Base-by-base conservation (phyloP, 37 sponge, comb jelly and placozoan species). In the Petrosia ficiformis region DNA sequence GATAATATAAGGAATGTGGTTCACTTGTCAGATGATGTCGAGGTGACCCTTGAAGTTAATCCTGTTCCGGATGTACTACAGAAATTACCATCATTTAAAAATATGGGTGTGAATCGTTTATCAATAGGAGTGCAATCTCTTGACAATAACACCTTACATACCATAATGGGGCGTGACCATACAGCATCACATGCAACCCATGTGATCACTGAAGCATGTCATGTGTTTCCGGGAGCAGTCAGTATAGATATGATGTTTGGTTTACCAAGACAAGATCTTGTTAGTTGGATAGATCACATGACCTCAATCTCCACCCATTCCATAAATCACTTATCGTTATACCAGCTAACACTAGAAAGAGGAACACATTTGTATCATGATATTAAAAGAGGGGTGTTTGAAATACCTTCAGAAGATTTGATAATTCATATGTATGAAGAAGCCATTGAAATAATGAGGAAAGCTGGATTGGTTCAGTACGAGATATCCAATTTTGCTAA, bases 181-280 rank as follows among this genome's bases (percentile, higher is more conserved):
- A n/a, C n/a, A 24, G 0, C 39, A 28, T 39, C 6, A 24, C 22
- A 3, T 36, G 26, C 65, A 32, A n/a, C 10, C 28, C 81, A 78
- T 32, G 75, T 82, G 44, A 44, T 90, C 57, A 36, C 59, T 16
- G 70, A 37, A 19, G 81, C 85, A 19, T 69, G 64, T 6, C 24
- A 42, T 8, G 19, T 80, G 29, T 84, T 92, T 60, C 88, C 89
- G 29, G 14, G 14, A 19, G 54, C 14, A 19, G 40, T 70, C 52
- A 89, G 60, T 42, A 72, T 88, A 59, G 93, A 93, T 35, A 0
- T 93, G 3, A 87, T 93, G 10, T 93, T 93, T 85, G 93, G 87
- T 3, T 80, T 91, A 54, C 93, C 89, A 44, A 33, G 38, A 6
- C 93, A 93, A 58, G 77, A 82, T 1, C 42, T 82, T 24, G 1